A percentile compares a stretch with the other conserved stretches of the same genome.
Evolutionary conservation across 2,113 vertebrate genomes (phyloP).

Genomic region (Ptilorrhoa leucosticta): DNA sequence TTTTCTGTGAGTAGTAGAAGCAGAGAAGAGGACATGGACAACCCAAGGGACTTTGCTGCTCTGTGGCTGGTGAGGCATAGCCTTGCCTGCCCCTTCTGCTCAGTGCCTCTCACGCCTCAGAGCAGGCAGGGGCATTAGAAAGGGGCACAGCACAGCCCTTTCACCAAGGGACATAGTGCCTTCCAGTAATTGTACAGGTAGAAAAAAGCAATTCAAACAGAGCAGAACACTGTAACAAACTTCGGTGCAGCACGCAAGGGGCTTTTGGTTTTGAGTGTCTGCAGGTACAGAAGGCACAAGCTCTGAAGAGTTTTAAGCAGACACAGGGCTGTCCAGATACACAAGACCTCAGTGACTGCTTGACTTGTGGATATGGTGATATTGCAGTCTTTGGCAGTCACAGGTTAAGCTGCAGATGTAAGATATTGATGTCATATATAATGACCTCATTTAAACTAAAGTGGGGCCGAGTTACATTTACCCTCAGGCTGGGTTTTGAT

Average conservation of each 20-base stretch:
- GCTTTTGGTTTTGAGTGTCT: neutral
- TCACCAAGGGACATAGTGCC: neutral
- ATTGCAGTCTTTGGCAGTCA: neutral
- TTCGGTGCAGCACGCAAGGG: accelerated
- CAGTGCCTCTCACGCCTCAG: neutral
- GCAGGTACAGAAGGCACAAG: neutral
- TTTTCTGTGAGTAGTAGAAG: neutral
- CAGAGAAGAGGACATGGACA: neutral
- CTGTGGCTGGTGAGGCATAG: neutral
- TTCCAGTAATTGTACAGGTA: neutral
- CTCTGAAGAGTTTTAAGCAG: neutral
- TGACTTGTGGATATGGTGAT: neutral
- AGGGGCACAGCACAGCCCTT: neutral
- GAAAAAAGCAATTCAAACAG: neutral
- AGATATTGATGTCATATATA: neutral
- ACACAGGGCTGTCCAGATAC: neutral
- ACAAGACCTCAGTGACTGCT: neutral
- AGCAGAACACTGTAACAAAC: neutral
- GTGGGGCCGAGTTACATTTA: neutral
- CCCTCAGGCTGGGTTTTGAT: neutral
- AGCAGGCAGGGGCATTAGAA: neutral
- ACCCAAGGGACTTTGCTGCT: neutral
- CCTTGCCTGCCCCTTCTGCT: accelerated
- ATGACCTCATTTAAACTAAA: neutral
- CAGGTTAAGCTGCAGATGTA: neutral